Percentiles rank a stretch among this genome's conserved stretches.
Conservation (phyloP, 1,140 invertebrate genomes). For the Achatina immaculata region DNA sequence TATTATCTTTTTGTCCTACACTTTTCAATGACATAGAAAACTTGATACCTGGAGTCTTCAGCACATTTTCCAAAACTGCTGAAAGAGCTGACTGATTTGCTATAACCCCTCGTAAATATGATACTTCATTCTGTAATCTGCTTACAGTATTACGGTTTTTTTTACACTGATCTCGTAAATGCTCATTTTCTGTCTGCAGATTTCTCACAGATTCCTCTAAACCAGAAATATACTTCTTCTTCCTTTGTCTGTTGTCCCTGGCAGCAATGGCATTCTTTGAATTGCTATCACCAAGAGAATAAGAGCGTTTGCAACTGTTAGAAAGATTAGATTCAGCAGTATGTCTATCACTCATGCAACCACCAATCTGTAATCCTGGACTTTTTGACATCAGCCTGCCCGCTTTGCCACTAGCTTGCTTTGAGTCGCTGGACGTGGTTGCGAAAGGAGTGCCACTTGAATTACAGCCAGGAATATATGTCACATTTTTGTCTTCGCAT, state of each 20-base stretch:
- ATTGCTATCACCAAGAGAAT: constrained; percentile 57
- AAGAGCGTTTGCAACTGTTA: neutral
- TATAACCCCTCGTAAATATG: constrained; percentile 51
- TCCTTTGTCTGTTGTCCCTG: constrained; percentile 51
- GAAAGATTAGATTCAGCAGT: too few relatives aligned
- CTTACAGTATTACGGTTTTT: constrained; percentile 17
- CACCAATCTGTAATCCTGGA: too few relatives aligned
- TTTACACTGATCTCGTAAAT: constrained; percentile 32
- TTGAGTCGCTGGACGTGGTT: too few relatives aligned
- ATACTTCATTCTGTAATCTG: constrained; percentile 43
- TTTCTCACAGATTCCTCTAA: constrained; percentile 44
- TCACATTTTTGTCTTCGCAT: too few relatives aligned
- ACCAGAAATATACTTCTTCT: constrained; percentile 49
- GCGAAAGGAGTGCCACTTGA: too few relatives aligned
- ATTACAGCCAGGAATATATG: too few relatives aligned
- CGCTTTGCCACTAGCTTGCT: too few relatives aligned
- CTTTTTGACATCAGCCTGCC: too few relatives aligned
- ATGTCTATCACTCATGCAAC: too few relatives aligned
- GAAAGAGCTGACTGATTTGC: constrained; percentile 52
- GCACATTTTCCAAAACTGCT: constrained; percentile 47
- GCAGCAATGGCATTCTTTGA: constrained; percentile 55
- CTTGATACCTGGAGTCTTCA: constrained; percentile 46
- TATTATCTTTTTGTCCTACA: neutral
- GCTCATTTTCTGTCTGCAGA: constrained; percentile 44
- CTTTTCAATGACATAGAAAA: constrained; percentile 32